These are phyloP conservation scores for Cryptocephalus primarius DNA, from an alignment of 2,888 invertebrate genomes.

Conservation along the genomic window DNA sequence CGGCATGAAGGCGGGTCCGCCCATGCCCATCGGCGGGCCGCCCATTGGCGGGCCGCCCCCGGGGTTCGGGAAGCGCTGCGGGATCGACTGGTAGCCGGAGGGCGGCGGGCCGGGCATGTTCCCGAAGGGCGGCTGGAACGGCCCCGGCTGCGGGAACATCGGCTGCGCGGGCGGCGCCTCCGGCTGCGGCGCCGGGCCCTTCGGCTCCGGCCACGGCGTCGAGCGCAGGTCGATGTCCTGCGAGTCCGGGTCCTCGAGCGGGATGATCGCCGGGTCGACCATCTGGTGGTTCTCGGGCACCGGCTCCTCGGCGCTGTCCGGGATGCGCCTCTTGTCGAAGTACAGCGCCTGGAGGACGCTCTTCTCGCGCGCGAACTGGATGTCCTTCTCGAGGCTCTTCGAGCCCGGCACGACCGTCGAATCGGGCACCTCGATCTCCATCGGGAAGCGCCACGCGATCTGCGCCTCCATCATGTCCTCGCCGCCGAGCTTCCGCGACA, in stretches of 20 bases:
- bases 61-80: slow-evolving; percentile 8
- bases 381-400: slow-evolving; percentile 76
- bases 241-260: slow-evolving; percentile 80
- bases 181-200: slow-evolving; percentile 46
- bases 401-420: slow-evolving; percentile 57
- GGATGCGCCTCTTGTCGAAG: slow-evolving; percentile 71
- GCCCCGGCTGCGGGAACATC: slow-evolving; percentile 41
- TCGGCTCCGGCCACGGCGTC: slow-evolving; percentile 78
- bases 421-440: slow-evolving; percentile 58
- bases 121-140: slow-evolving; percentile 33
- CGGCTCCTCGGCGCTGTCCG: slow-evolving; percentile 79
- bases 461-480: slow-evolving; percentile 77
- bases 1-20: slow-evolving; percentile 18
- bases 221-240: slow-evolving; percentile 70
- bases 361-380: slow-evolving; percentile 79
- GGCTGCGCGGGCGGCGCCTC: slow-evolving; percentile 31
- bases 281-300: slow-evolving; percentile 70
- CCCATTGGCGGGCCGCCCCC: slow-evolving; percentile 11
- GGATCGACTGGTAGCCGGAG: slow-evolving; percentile 15
- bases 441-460: slow-evolving; percentile 63
- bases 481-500: slow-evolving; percentile 61
- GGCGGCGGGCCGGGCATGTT: slow-evolving; percentile 29
- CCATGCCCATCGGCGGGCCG: slow-evolving; percentile 8
- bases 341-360: slow-evolving; percentile 73
- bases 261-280: slow-evolving; percentile 72